phyloP scores from a whole-genome alignment of 2,113 vertebrate species.

The Emydura subglobosa region DNA sequence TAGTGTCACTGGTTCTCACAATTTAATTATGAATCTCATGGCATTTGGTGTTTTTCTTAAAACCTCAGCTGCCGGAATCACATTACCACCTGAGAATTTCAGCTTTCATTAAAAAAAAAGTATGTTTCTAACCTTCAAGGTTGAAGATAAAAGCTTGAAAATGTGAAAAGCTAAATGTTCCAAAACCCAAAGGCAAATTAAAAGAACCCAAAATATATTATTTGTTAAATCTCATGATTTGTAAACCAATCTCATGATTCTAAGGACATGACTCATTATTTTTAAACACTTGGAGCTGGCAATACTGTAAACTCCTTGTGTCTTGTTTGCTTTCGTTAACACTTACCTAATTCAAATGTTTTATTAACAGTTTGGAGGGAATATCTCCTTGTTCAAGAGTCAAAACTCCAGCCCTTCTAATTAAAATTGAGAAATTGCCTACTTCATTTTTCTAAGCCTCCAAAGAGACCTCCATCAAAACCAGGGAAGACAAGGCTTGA shows the following conservation, averaged over 20 bases:
- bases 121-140: not conserved
- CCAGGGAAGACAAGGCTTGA: rapidly evolving
- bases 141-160: not conserved
- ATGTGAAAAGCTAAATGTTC: not conserved
- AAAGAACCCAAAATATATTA: not conserved
- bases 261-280: not conserved
- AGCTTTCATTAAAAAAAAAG: not conserved
- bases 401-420: conserved; percentile 15
- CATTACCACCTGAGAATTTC: not conserved
- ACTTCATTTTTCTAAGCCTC: not conserved
- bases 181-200: not conserved
- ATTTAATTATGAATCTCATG: not conserved
- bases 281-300: not conserved
- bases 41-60: not conserved
- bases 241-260: not conserved
- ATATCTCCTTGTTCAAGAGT: not conserved
- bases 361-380: not conserved
- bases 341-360: conserved; percentile 6
- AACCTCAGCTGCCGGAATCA: not conserved
- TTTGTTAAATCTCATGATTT: rapidly evolving
- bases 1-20: not conserved
- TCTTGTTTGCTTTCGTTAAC: not conserved
- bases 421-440: conserved; percentile 39
- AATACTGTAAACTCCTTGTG: not conserved
- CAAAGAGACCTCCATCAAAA: not conserved